phyloP scores from a whole-genome alignment of 2,113 vertebrate species.

The Alligator mississippiensis region DNA sequence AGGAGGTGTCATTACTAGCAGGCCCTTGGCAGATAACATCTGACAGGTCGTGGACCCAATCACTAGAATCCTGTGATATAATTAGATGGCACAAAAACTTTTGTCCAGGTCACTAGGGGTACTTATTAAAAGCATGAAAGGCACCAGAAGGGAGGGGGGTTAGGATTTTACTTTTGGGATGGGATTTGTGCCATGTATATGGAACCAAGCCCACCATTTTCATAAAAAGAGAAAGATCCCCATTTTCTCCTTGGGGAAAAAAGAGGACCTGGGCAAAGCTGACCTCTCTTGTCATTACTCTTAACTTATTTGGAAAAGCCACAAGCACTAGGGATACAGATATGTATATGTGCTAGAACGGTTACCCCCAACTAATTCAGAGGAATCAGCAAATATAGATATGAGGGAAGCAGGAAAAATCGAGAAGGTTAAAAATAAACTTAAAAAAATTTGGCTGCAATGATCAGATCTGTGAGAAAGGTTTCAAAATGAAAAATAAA shows the following conservation, averaged over 20 bases:
- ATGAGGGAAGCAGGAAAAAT: background rate
- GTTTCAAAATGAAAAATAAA: background rate
- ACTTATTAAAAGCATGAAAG: background rate
- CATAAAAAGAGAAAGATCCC: background rate
- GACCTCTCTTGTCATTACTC: background rate
- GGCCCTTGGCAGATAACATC: constrained; percentile 17
- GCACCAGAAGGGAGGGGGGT: background rate
- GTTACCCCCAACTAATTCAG: background rate
- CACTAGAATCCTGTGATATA: constrained; percentile 21
- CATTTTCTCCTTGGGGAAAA: background rate
- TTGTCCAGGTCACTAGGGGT: background rate
- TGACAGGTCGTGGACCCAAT: constrained; percentile 4
- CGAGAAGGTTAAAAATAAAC: background rate
- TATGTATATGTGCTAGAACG: background rate
- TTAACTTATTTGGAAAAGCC: background rate
- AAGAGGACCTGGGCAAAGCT: background rate
- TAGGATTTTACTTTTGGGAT: background rate
- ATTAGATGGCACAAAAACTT: constrained; percentile 18
- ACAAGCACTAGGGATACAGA: background rate
- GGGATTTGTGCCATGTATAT: background rate
- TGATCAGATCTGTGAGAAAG: background rate
- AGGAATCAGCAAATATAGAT: background rate
- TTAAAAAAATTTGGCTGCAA: background rate
- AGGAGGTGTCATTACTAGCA: constrained; percentile 32
- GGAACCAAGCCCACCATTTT: background rate